Evolutionary conservation across 1,140 invertebrate species (phyloP).

Genomic region (Cepaea nemoralis): DNA sequence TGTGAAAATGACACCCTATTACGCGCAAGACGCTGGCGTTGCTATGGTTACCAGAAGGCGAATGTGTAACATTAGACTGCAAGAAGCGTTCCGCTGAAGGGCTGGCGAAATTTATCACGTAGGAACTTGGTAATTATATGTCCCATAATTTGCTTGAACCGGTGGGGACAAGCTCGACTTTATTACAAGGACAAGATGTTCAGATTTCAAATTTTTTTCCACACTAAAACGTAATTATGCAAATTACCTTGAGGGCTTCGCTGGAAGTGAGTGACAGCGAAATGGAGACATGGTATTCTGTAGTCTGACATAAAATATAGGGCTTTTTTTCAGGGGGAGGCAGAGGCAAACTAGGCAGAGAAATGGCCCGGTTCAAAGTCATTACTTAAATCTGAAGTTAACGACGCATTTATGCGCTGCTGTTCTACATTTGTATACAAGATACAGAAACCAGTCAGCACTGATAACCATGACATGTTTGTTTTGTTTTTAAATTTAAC

Average conservation of each 20-base stretch:
- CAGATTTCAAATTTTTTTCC: constrained; percentile 17
- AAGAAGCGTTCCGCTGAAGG: constrained; percentile 18
- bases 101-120: constrained; percentile 41
- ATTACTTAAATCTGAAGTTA: neutral
- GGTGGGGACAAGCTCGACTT: constrained; percentile 19
- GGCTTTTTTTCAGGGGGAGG: neutral
- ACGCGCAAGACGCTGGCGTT: constrained; percentile 20
- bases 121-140: constrained; percentile 42
- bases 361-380: neutral
- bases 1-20: constrained; percentile 41
- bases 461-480: too few relatives aligned
- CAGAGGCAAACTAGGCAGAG: neutral
- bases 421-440: too few relatives aligned
- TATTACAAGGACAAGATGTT: constrained; percentile 32
- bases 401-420: too few relatives aligned
- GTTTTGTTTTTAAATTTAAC: too few relatives aligned
- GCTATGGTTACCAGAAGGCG: constrained; percentile 29
- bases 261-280: constrained; percentile 21
- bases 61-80: constrained; percentile 35
- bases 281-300: neutral
- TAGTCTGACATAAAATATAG: constrained; percentile 10
- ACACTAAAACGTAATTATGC: constrained; percentile 42
- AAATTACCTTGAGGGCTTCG: constrained; percentile 36
- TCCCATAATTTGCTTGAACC: constrained; percentile 34
- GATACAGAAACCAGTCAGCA: too few relatives aligned